Evolutionary conservation across 2,888 invertebrate genomes (phyloP).

Genomic region (Lordiphosa fenestrarum): DNA sequence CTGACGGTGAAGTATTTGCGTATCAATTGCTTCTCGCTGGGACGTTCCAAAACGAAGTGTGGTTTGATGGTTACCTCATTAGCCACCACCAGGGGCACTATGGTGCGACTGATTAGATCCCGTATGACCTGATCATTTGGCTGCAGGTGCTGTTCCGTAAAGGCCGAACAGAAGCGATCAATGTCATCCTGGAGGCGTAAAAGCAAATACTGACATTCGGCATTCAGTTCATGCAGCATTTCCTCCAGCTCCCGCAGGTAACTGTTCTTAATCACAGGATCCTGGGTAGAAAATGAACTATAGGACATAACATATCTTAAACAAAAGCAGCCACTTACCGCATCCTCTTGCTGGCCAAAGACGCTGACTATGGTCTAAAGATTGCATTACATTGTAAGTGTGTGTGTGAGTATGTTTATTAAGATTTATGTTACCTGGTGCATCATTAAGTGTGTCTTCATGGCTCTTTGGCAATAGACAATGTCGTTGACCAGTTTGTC

Average conservation of each 20-base stretch:
- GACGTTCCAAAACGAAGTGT: constrained; percentile 39
- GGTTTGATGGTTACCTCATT: constrained; percentile 25
- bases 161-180: constrained; percentile 50
- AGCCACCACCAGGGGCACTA: constrained; percentile 45
- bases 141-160: constrained; percentile 43
- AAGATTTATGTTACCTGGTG: constrained; percentile 41
- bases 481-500: constrained; percentile 45
- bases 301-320: background rate
- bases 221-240: constrained; percentile 45
- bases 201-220: constrained; percentile 54
- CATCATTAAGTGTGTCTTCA: constrained; percentile 40
- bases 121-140: constrained; percentile 38
- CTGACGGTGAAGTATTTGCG: constrained; percentile 43
- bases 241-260: constrained; percentile 47
- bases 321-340: constrained; percentile 34
- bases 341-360: constrained; percentile 21
- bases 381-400: background rate
- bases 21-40: constrained; percentile 39
- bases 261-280: constrained; percentile 23
- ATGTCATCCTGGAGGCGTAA: constrained; percentile 50
- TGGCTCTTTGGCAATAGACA: constrained; percentile 52
- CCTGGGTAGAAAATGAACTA: constrained; percentile 23
- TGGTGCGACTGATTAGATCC: constrained; percentile 40
- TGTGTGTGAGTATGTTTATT: background rate
- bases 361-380: constrained; percentile 41